phyloP scores from a whole-genome alignment of 2,888 invertebrate species.

The Neuroscelio doddi region DNA sequence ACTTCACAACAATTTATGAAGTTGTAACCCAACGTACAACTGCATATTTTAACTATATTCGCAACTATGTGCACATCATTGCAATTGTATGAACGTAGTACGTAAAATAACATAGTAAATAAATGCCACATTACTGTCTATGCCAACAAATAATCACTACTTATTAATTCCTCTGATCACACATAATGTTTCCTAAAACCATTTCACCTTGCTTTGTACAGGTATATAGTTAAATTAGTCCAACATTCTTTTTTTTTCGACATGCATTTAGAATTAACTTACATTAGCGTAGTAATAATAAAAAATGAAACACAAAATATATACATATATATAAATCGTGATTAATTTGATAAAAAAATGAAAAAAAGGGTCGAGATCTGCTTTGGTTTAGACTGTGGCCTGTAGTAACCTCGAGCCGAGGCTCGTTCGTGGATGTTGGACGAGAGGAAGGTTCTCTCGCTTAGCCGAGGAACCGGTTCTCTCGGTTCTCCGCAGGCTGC shows the following conservation, averaged over 20 bases:
- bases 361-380: constrained; percentile 43
- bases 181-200: too few species aligned
- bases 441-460: constrained; percentile 47
- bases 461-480: constrained; percentile 65
- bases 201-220: too few species aligned
- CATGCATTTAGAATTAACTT: not conserved
- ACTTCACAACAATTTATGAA: too few species aligned
- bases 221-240: not conserved
- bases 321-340: too few species aligned
- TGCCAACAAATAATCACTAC: too few species aligned
- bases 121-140: too few species aligned
- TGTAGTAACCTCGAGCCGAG: constrained; percentile 64
- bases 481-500: constrained; percentile 53
- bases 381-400: constrained; percentile 67
- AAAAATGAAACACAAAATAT: not conserved
- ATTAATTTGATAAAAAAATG: constrained; percentile 49
- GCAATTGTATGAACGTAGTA: too few species aligned
- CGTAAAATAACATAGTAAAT: too few species aligned
- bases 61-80: too few species aligned
- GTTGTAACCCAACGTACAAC: too few species aligned
- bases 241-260: not conserved
- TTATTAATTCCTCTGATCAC: too few species aligned
- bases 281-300: not conserved
- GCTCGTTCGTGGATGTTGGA: constrained; percentile 55
- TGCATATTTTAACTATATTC: too few species aligned